Percentiles rank a stretch among this genome's conserved stretches.
Conservation (phyloP, 1,140 invertebrate genomes). For the Eurosta solidaginis region DNA sequence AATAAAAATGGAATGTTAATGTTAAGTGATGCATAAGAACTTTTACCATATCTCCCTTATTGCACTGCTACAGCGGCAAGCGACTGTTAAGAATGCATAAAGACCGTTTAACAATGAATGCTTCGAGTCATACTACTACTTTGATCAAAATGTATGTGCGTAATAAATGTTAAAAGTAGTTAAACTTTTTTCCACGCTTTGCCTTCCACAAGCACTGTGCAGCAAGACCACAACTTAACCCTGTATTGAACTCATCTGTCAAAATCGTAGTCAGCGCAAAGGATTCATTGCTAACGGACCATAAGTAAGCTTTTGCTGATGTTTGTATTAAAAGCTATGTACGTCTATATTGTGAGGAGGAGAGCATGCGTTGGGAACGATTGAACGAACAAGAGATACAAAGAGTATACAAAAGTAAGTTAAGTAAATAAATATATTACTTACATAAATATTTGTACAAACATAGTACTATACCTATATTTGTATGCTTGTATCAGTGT, state of each 20-base stretch:
- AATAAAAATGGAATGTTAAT: background rate
- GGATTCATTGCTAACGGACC: no score
- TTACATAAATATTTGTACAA: background rate
- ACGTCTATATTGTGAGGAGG: background rate
- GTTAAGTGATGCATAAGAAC: background rate
- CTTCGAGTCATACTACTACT: no score
- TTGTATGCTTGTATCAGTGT: background rate
- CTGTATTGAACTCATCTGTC: no score
- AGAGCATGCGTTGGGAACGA: background rate
- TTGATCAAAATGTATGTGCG: no score
- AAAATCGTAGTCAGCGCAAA: no score
- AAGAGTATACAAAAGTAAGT: background rate
- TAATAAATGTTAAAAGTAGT: no score
- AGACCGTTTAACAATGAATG: no score
- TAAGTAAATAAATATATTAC: background rate
- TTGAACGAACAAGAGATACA: background rate
- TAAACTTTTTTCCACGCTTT: no score
- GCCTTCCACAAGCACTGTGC: no score
- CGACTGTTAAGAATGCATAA: no score
- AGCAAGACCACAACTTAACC: no score
- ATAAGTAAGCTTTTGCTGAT: background rate
- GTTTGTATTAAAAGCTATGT: background rate
- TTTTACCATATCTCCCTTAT: background rate
- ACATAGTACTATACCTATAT: background rate
- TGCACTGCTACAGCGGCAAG: background rate